phyloP scores from a whole-genome alignment of 2,797 vertebrate species.

The Labeo calbasu region DNA sequence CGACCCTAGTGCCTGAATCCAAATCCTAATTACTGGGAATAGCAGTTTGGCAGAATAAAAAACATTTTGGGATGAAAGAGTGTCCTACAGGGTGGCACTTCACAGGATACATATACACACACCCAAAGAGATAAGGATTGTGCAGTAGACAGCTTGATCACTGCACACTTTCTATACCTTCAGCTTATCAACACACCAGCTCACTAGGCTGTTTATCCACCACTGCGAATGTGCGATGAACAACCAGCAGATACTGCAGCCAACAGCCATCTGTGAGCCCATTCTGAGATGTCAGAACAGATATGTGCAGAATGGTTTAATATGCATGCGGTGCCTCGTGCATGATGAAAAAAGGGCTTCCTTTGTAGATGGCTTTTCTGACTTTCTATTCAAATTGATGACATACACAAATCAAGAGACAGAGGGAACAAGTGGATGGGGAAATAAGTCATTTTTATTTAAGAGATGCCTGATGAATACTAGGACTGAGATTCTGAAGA shows the following conservation, averaged over 20 bases:
- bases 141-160: slow-evolving; percentile 40
- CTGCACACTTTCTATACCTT: slow-evolving; percentile 37
- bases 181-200: slow-evolving; percentile 14
- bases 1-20: slow-evolving; percentile 59
- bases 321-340: slow-evolving; percentile 18
- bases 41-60: slow-evolving; percentile 63
- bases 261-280: slow-evolving; percentile 49
- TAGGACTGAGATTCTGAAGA: slow-evolving; percentile 34
- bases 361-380: slow-evolving; percentile 1
- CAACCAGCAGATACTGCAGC: slow-evolving; percentile 25
- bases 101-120: slow-evolving; percentile 8
- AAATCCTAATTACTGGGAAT: slow-evolving; percentile 75
- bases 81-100: slow-evolving; percentile 20
- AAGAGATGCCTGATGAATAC: slow-evolving; percentile 69
- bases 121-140: slow-evolving; percentile 2
- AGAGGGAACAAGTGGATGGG: neutral
- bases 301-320: slow-evolving; percentile 41
- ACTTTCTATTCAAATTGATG: slow-evolving; percentile 35
- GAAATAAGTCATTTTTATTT: slow-evolving; percentile 55
- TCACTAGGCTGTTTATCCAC: slow-evolving; percentile 38
- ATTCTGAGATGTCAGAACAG: slow-evolving; percentile 44
- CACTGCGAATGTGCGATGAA: slow-evolving; percentile 20
- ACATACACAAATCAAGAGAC: slow-evolving; percentile 8
- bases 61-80: slow-evolving; percentile 17
- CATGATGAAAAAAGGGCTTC: slow-evolving; percentile 15